These are phyloP conservation scores for Anguilla rostrata DNA, from an alignment of 2,113 vertebrate species.

Conservation along the genomic window DNA sequence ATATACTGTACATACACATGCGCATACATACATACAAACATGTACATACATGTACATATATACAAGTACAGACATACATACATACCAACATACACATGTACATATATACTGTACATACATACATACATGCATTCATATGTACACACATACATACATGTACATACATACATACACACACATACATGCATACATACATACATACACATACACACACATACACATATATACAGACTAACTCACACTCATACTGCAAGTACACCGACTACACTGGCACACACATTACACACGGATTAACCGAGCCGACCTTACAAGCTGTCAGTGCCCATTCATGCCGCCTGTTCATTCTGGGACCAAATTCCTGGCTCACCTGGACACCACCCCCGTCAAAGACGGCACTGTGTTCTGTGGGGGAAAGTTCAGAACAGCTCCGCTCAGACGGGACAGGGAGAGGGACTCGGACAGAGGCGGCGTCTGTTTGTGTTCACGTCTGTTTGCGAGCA, in stretches of 20 bases:
- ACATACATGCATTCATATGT: too few relatives aligned
- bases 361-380: constrained; percentile 26
- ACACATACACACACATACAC: not conserved
- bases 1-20: too few relatives aligned
- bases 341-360: constrained; percentile 30
- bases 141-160: too few relatives aligned
- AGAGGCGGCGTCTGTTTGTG: not conserved
- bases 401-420: constrained; percentile 43
- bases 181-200: too few relatives aligned
- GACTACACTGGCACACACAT: not conserved
- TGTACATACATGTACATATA: too few relatives aligned
- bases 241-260: not conserved
- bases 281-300: not conserved
- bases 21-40: too few relatives aligned
- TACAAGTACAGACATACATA: too few relatives aligned
- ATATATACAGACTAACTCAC: not conserved
- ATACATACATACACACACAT: too few relatives aligned
- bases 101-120: too few relatives aligned
- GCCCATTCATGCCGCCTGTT: not conserved
- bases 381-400: constrained; percentile 29
- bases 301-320: not conserved
- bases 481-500: not conserved
- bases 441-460: not conserved
- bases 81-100: too few relatives aligned
- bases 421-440: not conserved